A percentile compares a stretch with the other conserved stretches of the same genome.
phyloP scores from a whole-genome alignment of 2,888 invertebrate genomes.

The Ichneumon xanthorius region DNA sequence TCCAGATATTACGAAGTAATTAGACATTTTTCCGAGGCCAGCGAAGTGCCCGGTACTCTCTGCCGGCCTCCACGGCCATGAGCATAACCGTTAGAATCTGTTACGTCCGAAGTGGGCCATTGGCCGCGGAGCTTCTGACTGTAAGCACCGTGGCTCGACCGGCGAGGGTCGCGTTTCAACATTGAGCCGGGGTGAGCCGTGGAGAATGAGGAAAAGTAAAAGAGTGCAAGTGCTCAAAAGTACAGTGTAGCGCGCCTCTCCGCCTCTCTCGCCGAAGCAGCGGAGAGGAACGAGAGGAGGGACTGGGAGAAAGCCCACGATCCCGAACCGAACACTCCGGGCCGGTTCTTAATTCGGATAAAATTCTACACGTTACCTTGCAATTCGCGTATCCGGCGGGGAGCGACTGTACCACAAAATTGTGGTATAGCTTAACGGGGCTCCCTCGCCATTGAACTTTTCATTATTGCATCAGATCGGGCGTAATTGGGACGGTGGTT shows the following conservation, averaged over 20 bases:
- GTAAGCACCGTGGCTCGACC: constrained; percentile 54
- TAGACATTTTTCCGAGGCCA: constrained; percentile 73
- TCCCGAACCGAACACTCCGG: constrained; percentile 27
- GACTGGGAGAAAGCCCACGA: constrained; percentile 18
- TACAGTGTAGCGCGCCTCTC: constrained; percentile 36
- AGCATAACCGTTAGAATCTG: constrained; percentile 83
- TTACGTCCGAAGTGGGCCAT: constrained; percentile 74
- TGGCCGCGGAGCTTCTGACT: constrained; percentile 57
- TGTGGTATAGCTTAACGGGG: constrained; percentile 37
- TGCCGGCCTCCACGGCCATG: constrained; percentile 74
- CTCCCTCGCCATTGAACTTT: constrained; percentile 24
- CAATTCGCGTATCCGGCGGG: constrained; percentile 26
- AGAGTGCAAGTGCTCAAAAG: constrained; percentile 44
- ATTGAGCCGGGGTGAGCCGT: constrained; percentile 54
- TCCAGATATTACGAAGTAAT: constrained; percentile 77
- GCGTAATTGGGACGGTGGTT: not conserved
- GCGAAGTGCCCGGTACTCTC: constrained; percentile 47
- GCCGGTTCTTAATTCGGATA: constrained; percentile 68
- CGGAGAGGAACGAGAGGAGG: constrained; percentile 27
- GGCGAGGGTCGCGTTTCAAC: constrained; percentile 65
- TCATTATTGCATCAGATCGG: constrained; percentile 24
- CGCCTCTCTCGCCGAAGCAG: constrained; percentile 15
- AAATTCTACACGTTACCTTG: constrained; percentile 62
- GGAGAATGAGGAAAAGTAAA: constrained; percentile 45
- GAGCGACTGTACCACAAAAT: constrained; percentile 27